Base-by-base conservation (phyloP, 2,113 vertebrate genomes). In the Rhabdornis inornatus region DNA sequence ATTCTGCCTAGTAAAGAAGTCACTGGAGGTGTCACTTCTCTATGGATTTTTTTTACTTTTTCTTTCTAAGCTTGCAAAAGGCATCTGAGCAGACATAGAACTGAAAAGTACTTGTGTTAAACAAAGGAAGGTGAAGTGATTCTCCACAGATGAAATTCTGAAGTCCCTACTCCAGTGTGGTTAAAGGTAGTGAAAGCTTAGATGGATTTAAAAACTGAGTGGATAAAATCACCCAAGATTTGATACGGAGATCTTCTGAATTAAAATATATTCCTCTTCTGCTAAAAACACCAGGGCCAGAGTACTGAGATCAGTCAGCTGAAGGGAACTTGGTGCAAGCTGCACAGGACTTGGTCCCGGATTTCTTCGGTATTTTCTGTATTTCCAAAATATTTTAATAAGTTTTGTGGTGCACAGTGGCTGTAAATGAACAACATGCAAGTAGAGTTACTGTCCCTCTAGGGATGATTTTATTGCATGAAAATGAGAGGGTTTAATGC, bases 321-420 rank as follows among this genome's bases (percentile, higher is more conserved):
- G n/a, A 23, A 31, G 7, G 18, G 9, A 84, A 5, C 13, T 75
- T 84, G 53, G 28, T 16, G 6, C 39, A 66, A 10, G 13, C 10
- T 39, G 2, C 14, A 28, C 9, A 44, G 12, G 52, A 37, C 18
- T 61, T 63, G 13, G 13, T 45, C 15, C 7, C 16, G 49, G 13
- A 8, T 31, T 78, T 88, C 24, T 82, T 40, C 2, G 1, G 2
- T 70, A 13, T 15, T 61, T 84, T 65, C 22, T 66, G 3, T 63
- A 21, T 15, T 66, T 35, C 8, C 15, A 45, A 70, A 78, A 59
- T 28, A 45, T 45, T 74, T 24, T 33, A 57, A 3, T 44, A 61
- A 56, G 2, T 59, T 84, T 56, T 64, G 2, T 65, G 4, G 4
- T 80, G 20, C 10, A 12, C 0, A 0, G 0, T 22, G 16, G 24